Evolutionary conservation across 2,797 vertebrate genomes (phyloP), one percentile per base, ranked within the genome.

Genomic region (Tachyglossus aculeatus): DNA sequence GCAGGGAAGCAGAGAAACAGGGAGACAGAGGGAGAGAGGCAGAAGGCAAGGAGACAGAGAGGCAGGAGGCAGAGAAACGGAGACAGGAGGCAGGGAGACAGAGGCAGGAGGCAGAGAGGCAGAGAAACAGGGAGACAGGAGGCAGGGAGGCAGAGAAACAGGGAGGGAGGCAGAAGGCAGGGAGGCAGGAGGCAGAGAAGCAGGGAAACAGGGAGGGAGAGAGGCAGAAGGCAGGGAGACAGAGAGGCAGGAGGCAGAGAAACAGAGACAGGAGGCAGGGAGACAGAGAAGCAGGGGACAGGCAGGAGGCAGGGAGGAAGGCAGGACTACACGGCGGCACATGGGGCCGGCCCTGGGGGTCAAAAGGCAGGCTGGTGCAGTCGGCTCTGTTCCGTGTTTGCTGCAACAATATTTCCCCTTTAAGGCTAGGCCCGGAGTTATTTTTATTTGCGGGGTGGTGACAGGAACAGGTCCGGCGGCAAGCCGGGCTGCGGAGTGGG

Each of bases 341-440:
- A 24, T 78, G 71, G 78, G 77, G 71, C 50, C 32, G 69, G 72
- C 2, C 1, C 52, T 63, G 0, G 0, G n/a, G 48, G 44, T 74
- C 77, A 40, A 0, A 64, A 78, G 50, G 78, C 15, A 0, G 51
- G 40, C 0, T 72, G 54, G 73, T 80, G 82, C 80, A 81, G 84
- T 82, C 71, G 86, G 87, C 88, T 86, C 84, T 67, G 78, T 80
- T 81, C 60, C 36, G 14, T 61, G 70, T 73, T 68, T 85, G 85
- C 76, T 80, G 85, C 69, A 83, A 84, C 72, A 86, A 84, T 86
- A 86, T 90, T 90, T 89, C 82, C 88, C 85, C 85, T 88, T 90
- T 85, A 86, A 89, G 88, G 79, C 82, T 84, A 63, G 79, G 79
- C 76, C n/a, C 78, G 64, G 80, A 83, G 87, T 88, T 88, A 87